Conservation (phyloP, 2,797 vertebrate genomes). For the Enteromius treurensis region DNA sequence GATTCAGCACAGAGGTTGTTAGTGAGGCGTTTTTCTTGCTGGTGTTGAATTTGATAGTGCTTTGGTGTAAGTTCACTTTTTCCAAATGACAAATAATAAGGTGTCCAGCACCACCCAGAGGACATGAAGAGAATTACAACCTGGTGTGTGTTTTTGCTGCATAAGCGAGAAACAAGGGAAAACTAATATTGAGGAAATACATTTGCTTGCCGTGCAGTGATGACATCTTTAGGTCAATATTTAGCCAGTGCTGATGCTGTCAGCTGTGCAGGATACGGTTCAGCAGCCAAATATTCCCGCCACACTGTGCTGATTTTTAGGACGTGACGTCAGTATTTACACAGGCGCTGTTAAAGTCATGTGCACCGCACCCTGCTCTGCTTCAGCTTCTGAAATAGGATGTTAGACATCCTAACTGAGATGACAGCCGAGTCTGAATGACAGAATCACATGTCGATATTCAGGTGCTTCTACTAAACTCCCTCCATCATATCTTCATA, state of each 20-base stretch:
- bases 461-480: neutral
- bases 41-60: neutral
- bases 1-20: neutral
- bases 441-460: neutral
- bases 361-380: neutral
- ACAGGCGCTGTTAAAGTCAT: neutral
- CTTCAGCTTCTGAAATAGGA: neutral
- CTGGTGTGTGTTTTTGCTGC: neutral
- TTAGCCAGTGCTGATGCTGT: neutral
- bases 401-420: neutral
- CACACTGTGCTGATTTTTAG: neutral
- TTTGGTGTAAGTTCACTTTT: neutral
- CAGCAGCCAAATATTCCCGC: neutral
- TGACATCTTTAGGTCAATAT: constrained; percentile 5
- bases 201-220: neutral
- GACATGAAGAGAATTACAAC: neutral
- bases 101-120: neutral
- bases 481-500: neutral
- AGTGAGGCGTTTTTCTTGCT: neutral
- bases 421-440: neutral
- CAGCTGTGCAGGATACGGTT: neutral
- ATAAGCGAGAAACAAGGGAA: neutral
- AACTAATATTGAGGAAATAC: neutral
- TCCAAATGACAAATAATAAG: no score
- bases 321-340: constrained; percentile 12